Base-by-base conservation (phyloP, 2,113 vertebrate species). In the Pangasianodon hypophthalmus region DNA sequence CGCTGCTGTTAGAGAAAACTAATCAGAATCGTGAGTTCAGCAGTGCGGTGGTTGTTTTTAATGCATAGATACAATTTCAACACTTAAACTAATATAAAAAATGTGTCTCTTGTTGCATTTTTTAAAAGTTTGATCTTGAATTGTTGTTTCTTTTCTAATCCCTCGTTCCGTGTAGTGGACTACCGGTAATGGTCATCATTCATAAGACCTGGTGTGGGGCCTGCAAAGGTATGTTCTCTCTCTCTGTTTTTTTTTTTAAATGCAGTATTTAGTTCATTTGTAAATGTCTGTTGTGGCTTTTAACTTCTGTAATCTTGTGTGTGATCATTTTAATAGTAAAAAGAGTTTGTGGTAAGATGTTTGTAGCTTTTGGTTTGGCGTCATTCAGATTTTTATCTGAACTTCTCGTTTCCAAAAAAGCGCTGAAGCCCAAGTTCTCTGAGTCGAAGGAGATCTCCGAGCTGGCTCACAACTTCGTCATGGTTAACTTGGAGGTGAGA, bases 121-220 rank as follows among this genome's bases (percentile, higher is more conserved):
- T 58, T 58, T 56, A 62, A 24, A 19, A 44, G 1, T 24, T 44
- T 44, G 19, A 75, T 75, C 4, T 44, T 46, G 71, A 46, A 8
- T 6, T 2, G n/a, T 69, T 69, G 3, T 86, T 69, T 26, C 46
- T 21, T 87, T n/a, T 64, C 64, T 52, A 48, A 46, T 71, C 4
- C 10, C 48, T 64, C 41, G 29, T 83, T 89, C 26, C 88, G 32
- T 88, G 11, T 93, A 99, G 98, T 88, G 98, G 98, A 8, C 95
- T 99, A 88, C 98, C 98, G 3, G 89, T 99, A 82, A 99, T 99
- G 98, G 96, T 99, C 92, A 97, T 99, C 93, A 97, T 99, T 92
- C 98, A 99, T 93, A 99, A 99, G 93, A 98, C 96, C 69, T 99
- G 98, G 98, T 99, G 98, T 95, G 98, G 98, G 91, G 98, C 98